Conservation (phyloP, 2,797 vertebrate species). For the Xenentodon cancila region DNA sequence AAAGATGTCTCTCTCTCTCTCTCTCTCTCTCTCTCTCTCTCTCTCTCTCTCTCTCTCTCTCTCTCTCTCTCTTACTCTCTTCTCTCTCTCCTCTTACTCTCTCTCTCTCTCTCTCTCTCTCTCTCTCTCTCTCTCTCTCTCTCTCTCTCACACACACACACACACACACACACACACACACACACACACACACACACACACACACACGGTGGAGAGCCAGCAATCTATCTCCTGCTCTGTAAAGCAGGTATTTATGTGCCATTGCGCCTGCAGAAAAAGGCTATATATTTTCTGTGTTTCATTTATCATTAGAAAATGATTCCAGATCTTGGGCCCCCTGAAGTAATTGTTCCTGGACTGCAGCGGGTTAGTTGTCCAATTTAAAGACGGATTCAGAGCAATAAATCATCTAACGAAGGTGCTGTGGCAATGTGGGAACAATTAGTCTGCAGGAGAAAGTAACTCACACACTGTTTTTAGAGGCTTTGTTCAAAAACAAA, state of each 20-base stretch:
- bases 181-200: background rate
- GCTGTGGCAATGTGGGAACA: constrained; percentile 43
- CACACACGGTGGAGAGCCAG: background rate
- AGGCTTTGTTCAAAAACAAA: too few species aligned
- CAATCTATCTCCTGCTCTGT: background rate
- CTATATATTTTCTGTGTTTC: constrained; percentile 24
- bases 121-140: too few species aligned
- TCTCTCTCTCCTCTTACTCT: too few species aligned
- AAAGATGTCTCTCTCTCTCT: background rate
- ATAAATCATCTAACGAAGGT: constrained; percentile 42
- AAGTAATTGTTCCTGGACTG: constrained; percentile 45
- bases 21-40: too few species aligned
- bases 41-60: too few species aligned
- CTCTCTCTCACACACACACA: too few species aligned
- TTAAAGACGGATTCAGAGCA: constrained; percentile 26
- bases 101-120: too few species aligned
- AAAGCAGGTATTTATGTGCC: constrained; percentile 9
- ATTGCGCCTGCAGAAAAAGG: constrained; percentile 4
- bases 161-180: too few species aligned
- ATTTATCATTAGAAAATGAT: constrained; percentile 32
- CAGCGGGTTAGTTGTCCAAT: constrained; percentile 9
- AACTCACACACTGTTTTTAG: constrained; percentile 16
- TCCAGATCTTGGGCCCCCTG: constrained; percentile 19
- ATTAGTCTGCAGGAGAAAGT: constrained; percentile 32
- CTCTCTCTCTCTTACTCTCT: too few species aligned